Percentiles rank a stretch among this genome's conserved stretches.
Conservation (phyloP, 2,888 invertebrate species). For the Nezara viridula region DNA sequence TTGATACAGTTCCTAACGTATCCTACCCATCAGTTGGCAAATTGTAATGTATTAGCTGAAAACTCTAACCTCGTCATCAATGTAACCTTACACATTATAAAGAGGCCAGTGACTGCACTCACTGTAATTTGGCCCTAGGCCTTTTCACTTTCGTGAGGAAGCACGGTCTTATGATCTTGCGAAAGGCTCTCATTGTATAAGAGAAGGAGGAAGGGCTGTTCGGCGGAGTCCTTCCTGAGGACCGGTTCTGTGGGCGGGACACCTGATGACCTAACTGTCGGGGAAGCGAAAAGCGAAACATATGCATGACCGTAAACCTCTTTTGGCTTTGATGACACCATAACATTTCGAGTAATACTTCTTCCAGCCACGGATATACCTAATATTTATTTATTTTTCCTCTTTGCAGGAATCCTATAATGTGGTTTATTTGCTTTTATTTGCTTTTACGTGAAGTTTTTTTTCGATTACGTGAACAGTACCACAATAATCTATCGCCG, state of each 20-base stretch:
- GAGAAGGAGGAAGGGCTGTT: not conserved
- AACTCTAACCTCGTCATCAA: not conserved
- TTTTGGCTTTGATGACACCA: not conserved
- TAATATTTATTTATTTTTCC: not conserved
- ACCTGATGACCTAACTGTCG: not conserved
- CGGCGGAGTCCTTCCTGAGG: not conserved
- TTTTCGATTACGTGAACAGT: not conserved
- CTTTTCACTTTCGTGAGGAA: slow-evolving; percentile 40
- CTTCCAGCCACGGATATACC: not conserved
- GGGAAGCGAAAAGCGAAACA: slow-evolving; percentile 3
- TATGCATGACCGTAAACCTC: not conserved
- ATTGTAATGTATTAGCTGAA: not conserved
- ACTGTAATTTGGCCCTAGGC: slow-evolving; percentile 7
- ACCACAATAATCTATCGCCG: not conserved
- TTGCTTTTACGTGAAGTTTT: not conserved
- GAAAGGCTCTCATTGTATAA: slow-evolving; percentile 42
- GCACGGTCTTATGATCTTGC: slow-evolving; percentile 2
- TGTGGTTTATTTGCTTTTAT: not conserved
- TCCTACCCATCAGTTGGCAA: not conserved
- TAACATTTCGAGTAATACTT: not conserved
- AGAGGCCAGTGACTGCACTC: not conserved
- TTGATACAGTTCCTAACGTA: not conserved
- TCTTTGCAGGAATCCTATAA: not conserved
- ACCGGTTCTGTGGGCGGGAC: slow-evolving; percentile 38
- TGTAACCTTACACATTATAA: too few relatives aligned